A percentile compares a stretch with the other conserved stretches of the same genome.
Conservation (phyloP, 2,113 vertebrate species). For the Meleagris gallopavo region DNA sequence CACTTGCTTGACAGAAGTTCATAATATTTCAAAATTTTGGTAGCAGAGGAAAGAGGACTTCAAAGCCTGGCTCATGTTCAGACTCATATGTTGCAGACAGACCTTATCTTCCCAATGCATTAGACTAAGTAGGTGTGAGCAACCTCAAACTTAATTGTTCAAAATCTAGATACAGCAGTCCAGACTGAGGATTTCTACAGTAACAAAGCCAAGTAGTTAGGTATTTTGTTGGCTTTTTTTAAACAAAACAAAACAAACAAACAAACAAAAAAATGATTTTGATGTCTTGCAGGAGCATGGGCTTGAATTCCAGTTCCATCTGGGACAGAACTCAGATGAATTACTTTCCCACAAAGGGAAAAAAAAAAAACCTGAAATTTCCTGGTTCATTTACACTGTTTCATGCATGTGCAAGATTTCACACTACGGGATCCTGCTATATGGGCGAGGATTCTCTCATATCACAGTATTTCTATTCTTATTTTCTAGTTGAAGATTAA, state of each 20-base stretch:
- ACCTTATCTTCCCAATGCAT: neutral
- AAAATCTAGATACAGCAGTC: neutral
- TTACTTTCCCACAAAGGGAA: neutral
- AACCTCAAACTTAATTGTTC: neutral
- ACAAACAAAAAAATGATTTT: neutral
- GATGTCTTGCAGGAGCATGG: neutral
- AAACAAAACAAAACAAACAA: neutral
- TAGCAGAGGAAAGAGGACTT: conserved; percentile 4
- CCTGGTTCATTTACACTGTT: neutral
- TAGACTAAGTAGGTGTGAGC: neutral
- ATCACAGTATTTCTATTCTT: neutral
- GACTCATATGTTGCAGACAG: conserved; percentile 25
- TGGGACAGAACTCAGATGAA: neutral
- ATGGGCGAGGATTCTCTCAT: neutral
- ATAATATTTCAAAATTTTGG: neutral
- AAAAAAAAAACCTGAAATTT: neutral
- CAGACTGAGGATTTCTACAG: neutral
- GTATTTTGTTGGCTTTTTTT: neutral
- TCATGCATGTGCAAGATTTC: neutral
- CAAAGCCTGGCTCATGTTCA: conserved; percentile 8
- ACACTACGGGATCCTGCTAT: neutral
- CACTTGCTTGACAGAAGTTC: neutral
- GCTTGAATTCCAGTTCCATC: neutral
- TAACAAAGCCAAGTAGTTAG: neutral
- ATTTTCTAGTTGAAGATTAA: neutral